Percentiles rank a stretch among this genome's conserved stretches.
Evolutionary conservation across 2,888 invertebrate genomes (phyloP).

Genomic region (Drosophila parthenogenetica): DNA sequence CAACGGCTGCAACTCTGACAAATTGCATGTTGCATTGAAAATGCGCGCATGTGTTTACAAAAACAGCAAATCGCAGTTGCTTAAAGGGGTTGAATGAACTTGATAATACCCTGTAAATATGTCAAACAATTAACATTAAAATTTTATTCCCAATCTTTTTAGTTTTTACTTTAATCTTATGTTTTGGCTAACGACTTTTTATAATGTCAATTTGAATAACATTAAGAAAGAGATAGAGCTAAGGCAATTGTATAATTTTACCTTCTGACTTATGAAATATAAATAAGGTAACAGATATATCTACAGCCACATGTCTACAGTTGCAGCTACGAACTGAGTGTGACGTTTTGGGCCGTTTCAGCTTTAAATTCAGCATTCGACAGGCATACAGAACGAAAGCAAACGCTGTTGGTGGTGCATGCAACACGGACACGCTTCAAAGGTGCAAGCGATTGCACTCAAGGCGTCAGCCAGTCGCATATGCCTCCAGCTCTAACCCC

Average conservation of each 20-base stretch:
- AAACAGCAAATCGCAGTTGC: slow-evolving; percentile 32
- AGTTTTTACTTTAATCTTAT: no score
- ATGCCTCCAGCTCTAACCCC: slow-evolving; percentile 33
- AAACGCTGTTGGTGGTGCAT: slow-evolving; percentile 70
- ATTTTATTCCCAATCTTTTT: no score
- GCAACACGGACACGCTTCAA: slow-evolving; percentile 75
- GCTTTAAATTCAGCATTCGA: slow-evolving; percentile 15
- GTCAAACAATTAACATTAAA: no score
- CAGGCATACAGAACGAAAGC: slow-evolving; percentile 44
- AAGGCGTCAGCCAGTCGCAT: slow-evolving; percentile 71
- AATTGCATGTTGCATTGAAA: slow-evolving; percentile 69
- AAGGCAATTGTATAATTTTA: slow-evolving; percentile 41
- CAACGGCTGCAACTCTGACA: slow-evolving; percentile 51
- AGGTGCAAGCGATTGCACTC: slow-evolving; percentile 80
- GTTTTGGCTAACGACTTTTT: no score
- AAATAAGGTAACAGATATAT: slow-evolving; percentile 29
- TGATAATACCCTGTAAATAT: slow-evolving; percentile 40
- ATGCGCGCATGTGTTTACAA: slow-evolving; percentile 64
- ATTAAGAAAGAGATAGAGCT: slow-evolving; percentile 3
- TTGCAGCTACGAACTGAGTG: slow-evolving; percentile 15
- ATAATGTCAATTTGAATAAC: no score
- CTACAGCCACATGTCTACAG: slow-evolving; percentile 26
- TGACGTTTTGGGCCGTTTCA: slow-evolving; percentile 15
- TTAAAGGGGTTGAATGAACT: neutral
- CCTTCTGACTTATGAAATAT: slow-evolving; percentile 41